Percentiles rank a stretch among this genome's conserved stretches.
Conservation (phyloP, 2,888 invertebrate species). For the Cantharis rustica region DNA sequence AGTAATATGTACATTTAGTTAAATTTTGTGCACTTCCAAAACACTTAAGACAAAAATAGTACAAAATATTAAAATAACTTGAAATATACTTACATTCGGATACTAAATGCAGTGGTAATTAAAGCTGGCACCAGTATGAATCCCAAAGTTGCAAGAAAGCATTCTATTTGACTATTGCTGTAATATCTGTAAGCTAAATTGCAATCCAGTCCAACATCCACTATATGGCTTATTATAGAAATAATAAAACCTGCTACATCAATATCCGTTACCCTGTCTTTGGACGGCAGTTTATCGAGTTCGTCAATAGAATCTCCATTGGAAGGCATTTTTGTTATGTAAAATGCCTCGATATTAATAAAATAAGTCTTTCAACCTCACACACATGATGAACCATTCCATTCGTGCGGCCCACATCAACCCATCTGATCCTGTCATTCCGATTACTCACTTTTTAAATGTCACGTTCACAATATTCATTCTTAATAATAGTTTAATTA, state of each 20-base stretch:
- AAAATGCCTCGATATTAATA: slow-evolving; percentile 20
- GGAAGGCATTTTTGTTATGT: slow-evolving; percentile 21
- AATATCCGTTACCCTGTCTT: slow-evolving; percentile 62
- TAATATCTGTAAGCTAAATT: slow-evolving; percentile 72
- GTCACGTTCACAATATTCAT: neutral
- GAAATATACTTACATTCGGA: slow-evolving; percentile 67
- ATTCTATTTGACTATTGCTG: slow-evolving; percentile 59
- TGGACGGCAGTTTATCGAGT: slow-evolving; percentile 64
- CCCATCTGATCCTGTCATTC: neutral
- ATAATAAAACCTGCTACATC: slow-evolving; percentile 69
- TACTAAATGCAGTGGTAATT: slow-evolving; percentile 74
- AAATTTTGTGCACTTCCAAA: neutral
- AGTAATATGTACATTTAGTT: neutral
- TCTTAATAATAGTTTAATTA: neutral
- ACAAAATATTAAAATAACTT: neutral
- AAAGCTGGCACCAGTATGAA: slow-evolving; percentile 77
- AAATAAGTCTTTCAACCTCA: neutral
- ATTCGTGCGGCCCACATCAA: neutral
- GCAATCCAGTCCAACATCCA: slow-evolving; percentile 71
- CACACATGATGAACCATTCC: slow-evolving; percentile 5
- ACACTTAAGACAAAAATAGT: neutral
- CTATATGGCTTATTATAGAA: slow-evolving; percentile 71
- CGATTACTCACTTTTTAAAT: neutral
- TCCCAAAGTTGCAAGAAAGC: slow-evolving; percentile 71
- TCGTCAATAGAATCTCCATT: slow-evolving; percentile 55